Evolutionary conservation across 2,113 vertebrate species (phyloP).

Genomic region (Plestiodon gilberti): DNA sequence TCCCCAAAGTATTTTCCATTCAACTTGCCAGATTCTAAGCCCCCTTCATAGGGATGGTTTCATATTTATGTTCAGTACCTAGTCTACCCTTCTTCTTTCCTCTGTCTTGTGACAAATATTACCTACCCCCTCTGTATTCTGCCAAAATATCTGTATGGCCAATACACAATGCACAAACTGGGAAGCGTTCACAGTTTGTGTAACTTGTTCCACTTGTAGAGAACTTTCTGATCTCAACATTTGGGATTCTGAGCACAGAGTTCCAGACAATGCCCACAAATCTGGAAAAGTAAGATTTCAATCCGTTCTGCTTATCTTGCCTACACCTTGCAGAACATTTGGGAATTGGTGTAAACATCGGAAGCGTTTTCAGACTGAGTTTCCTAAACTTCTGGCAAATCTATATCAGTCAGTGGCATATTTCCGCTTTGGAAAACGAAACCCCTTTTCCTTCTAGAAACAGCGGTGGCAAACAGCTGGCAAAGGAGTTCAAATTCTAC

Average conservation of each 20-base stretch:
- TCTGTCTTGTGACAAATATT: neutral
- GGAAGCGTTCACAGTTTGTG: neutral
- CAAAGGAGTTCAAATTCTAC: conserved; percentile 28
- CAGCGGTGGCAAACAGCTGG: conserved; percentile 22
- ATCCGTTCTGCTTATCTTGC: conserved; percentile 41
- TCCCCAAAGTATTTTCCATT: no score
- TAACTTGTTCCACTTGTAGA: neutral
- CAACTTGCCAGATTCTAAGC: no score
- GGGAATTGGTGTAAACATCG: conserved; percentile 56
- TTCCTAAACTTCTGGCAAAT: conserved; percentile 1
- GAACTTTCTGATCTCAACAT: neutral
- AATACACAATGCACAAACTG: neutral
- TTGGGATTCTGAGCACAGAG: neutral
- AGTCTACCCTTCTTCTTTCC: neutral
- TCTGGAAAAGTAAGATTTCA: neutral
- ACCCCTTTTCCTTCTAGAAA: conserved; percentile 15
- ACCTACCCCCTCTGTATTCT: neutral
- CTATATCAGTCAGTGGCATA: conserved; percentile 11
- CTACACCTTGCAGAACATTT: conserved; percentile 52
- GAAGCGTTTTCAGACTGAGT: conserved; percentile 45
- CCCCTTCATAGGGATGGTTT: neutral
- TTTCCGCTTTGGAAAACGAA: conserved; percentile 1
- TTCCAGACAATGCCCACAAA: neutral
- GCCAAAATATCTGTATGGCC: neutral
- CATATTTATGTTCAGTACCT: neutral